Evolutionary conservation across 2,888 invertebrate species (phyloP).

Genomic region (Caenorhabditis virilis): DNA sequence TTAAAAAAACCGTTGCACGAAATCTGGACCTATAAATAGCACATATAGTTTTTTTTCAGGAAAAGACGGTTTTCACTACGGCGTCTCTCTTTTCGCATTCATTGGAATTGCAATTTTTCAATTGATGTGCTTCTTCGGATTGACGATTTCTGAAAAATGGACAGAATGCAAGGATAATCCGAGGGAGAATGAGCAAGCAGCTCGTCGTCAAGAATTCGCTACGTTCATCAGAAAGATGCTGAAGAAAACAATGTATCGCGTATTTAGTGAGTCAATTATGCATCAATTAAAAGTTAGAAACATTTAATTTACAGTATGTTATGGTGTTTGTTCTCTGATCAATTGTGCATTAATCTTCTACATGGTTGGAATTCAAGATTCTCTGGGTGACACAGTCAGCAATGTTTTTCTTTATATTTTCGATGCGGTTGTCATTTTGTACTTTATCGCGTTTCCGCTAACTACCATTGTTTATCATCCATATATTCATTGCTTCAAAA

Average conservation of each 20-base stretch:
- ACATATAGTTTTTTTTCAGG: constrained; percentile 18
- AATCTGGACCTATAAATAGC: no score
- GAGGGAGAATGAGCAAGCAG: constrained; percentile 23
- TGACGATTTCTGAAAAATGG: constrained; percentile 61
- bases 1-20: no score
- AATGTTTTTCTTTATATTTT: constrained; percentile 58
- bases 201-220: constrained; percentile 37
- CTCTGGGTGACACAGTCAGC: constrained; percentile 52
- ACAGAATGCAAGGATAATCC: constrained; percentile 35
- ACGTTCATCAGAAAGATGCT: constrained; percentile 36
- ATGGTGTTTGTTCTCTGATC: constrained; percentile 50
- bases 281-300: no score
- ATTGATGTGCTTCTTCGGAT: constrained; percentile 63
- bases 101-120: constrained; percentile 57
- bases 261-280: no score
- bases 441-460: constrained; percentile 61
- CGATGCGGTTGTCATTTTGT: constrained; percentile 57
- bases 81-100: constrained; percentile 56
- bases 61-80: constrained; percentile 63
- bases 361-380: constrained; percentile 63
- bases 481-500: constrained; percentile 53
- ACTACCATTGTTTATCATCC: constrained; percentile 64
- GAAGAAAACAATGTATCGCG: constrained; percentile 44
- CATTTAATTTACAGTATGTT: constrained; percentile 41
- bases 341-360: constrained; percentile 61